A percentile compares a stretch with the other conserved stretches of the same genome.
Conservation (phyloP, 2,797 vertebrate species). For the Xenops minutus region DNA sequence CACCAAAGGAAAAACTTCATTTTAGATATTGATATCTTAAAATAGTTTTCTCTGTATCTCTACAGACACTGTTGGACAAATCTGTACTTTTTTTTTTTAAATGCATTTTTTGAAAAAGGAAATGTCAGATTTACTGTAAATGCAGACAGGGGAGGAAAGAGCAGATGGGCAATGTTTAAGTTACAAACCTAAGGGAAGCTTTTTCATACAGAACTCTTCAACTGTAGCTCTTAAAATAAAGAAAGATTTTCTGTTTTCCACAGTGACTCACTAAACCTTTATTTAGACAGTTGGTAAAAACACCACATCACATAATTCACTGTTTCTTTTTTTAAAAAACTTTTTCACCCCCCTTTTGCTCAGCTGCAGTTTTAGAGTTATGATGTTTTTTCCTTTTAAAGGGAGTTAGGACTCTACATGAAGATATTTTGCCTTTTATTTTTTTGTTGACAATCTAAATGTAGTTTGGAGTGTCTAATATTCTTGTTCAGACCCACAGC, state of each 20-base stretch:
- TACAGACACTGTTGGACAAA: not conserved
- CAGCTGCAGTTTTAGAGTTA: slow-evolving; percentile 52
- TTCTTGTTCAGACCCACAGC: slow-evolving; percentile 41
- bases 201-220: slow-evolving; percentile 72
- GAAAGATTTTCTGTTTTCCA: slow-evolving; percentile 78
- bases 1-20: not conserved
- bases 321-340: slow-evolving; percentile 4
- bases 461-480: slow-evolving; percentile 27
- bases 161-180: slow-evolving; percentile 76
- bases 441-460: slow-evolving; percentile 42
- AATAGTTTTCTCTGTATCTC: not conserved
- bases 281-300: slow-evolving; percentile 81
- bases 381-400: slow-evolving; percentile 56
- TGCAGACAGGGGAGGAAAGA: slow-evolving; percentile 60
- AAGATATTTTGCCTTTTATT: slow-evolving; percentile 43
- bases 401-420: slow-evolving; percentile 46
- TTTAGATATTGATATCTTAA: slow-evolving; percentile 7
- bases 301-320: slow-evolving; percentile 76
- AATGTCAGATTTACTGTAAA: slow-evolving; percentile 71
- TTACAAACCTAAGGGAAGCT: slow-evolving; percentile 75
- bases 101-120: slow-evolving; percentile 35
- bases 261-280: slow-evolving; percentile 80
- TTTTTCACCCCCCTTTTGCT: not conserved
- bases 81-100: not conserved
- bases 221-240: slow-evolving; percentile 76